Base-by-base conservation (phyloP, 2,797 vertebrate genomes). In the Leptoclinus maculatus region DNA sequence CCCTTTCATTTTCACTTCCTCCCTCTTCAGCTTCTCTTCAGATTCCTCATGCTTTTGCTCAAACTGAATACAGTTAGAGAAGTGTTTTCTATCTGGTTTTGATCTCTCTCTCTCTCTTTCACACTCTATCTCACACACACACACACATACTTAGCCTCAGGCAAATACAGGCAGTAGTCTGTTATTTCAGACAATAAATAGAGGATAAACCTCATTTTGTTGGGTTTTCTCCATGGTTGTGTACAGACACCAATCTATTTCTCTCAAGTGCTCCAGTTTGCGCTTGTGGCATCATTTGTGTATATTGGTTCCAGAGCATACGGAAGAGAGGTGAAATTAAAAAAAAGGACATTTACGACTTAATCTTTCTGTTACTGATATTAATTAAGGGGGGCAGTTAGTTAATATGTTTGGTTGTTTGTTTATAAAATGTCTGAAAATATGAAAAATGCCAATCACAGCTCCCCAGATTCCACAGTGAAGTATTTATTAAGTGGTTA, bases 151-250 rank as follows among this genome's bases (percentile, higher is more conserved):
- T 51, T 23, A 2, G 51, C 76, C 59, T 57, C 17, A 16, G 70
- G 82, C 77, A 56, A 84, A 76, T 59, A 78, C 27, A 74, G n/a
- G 21, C 57, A 63, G 43, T 63, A 62, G 21, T 75, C 41, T 70
- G 23, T 78, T 74, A 71, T 73, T 76, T 23, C 49, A 68, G 17
- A 75, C 58, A 81, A 70, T 86, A 81, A 75, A 76, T 66, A 56
- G 12, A 76, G 80, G 13, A 83, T 59, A 66, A 80, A 71, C n/a
- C 58, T 59, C 23, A 71, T 78, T 80, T 79, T 79, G 41, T 66
- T 27, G 39, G 71, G 45, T 78, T 74, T 72, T 45, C 34, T 79
- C 66, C 23, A 70, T 83, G 41, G 63, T 45, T 68, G 32, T 63
- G 27, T 47, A 29, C 39, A 41, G 38, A 78, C 73, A 63, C 27